These are phyloP conservation scores for Drosophila anceps DNA, from an alignment of 2,888 invertebrate species.

Conservation along the genomic window DNA sequence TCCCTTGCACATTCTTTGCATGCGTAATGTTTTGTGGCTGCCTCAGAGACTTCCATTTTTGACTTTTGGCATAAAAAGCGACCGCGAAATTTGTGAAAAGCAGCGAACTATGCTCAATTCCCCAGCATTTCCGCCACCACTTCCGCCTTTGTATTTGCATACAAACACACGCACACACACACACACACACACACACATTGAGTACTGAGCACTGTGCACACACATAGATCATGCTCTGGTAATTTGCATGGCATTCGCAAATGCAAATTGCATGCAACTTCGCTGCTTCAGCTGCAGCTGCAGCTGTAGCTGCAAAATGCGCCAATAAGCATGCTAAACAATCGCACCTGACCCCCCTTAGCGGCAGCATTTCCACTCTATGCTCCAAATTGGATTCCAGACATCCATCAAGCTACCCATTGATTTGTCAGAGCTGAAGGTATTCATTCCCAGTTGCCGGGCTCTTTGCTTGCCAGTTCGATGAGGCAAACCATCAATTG, in stretches of 20 bases:
- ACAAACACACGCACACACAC: slow-evolving; percentile 13
- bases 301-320: slow-evolving; percentile 52
- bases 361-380: too few relatives aligned
- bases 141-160: slow-evolving; percentile 73
- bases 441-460: slow-evolving; percentile 12
- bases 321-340: slow-evolving; percentile 78
- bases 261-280: slow-evolving; percentile 61
- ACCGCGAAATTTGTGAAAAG: slow-evolving; percentile 62
- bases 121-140: slow-evolving; percentile 46
- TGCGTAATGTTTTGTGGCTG: slow-evolving; percentile 67
- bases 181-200: slow-evolving; percentile 7
- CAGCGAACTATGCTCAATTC: slow-evolving; percentile 46
- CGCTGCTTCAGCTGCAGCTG: slow-evolving; percentile 17
- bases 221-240: slow-evolving; percentile 48
- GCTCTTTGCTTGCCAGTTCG: slow-evolving; percentile 3
- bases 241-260: slow-evolving; percentile 57
- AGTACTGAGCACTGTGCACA: slow-evolving; percentile 2
- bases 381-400: slow-evolving; percentile 8
- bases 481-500: slow-evolving; percentile 4
- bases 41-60: slow-evolving; percentile 47
- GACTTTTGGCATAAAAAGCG: slow-evolving; percentile 62
- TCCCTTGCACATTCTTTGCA: slow-evolving; percentile 65
- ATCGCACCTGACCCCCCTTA: slow-evolving; percentile 29
- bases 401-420: slow-evolving; percentile 63
- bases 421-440: slow-evolving; percentile 59